Conservation (phyloP, 2,888 invertebrate species). For the Nephrotoma guestfalica region DNA sequence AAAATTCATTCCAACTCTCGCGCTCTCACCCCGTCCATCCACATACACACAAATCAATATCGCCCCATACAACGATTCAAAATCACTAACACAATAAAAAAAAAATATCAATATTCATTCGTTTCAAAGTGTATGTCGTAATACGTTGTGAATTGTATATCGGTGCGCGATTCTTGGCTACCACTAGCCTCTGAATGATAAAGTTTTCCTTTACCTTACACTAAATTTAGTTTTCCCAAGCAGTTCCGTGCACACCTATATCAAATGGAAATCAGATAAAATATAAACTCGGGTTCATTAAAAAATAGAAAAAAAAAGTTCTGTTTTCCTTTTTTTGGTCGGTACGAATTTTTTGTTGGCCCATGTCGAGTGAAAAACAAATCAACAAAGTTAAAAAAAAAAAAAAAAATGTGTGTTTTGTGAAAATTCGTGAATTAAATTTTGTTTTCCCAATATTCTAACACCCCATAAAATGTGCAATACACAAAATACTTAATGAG, state of each 20-base stretch:
- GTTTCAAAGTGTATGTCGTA: not conserved
- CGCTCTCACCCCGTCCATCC: not conserved
- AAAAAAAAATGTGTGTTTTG: not conserved
- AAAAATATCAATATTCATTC: not conserved
- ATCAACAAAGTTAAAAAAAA: not conserved
- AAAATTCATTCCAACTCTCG: not conserved
- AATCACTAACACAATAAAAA: not conserved
- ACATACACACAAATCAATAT: not conserved
- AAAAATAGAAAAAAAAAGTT: not conserved
- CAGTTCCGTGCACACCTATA: not conserved
- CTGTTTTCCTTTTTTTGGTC: not conserved
- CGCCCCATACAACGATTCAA: not conserved
- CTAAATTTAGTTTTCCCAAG: not conserved
- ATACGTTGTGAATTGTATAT: not conserved
- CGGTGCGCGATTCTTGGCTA: not conserved
- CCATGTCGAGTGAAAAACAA: not conserved
- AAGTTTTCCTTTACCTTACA: not conserved
- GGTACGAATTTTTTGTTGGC: not conserved
- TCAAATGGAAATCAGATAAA: not conserved
- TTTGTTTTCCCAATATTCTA: too few species aligned
- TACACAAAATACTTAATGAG: not conserved
- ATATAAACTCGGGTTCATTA: not conserved
- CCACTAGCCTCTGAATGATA: not conserved
- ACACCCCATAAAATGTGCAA: not conserved
- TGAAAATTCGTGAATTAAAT: not conserved